Conservation (phyloP, 92 coral and sea anemone species). For the Chrysogorgia sp. region DNA sequence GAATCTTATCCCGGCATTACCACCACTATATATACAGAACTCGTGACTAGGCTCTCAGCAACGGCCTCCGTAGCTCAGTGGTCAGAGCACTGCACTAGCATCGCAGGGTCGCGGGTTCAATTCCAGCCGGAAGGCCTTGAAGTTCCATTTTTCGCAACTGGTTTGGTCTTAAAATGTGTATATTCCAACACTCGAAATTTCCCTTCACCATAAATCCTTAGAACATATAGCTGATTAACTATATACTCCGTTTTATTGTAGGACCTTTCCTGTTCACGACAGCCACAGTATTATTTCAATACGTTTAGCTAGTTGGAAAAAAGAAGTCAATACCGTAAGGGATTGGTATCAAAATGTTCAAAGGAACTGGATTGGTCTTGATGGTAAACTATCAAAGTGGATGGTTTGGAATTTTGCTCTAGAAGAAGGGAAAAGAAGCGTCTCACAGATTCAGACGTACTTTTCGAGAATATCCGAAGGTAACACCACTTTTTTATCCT, state of each 20-base stretch:
- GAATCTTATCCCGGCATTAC: too few species aligned
- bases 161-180: too few species aligned
- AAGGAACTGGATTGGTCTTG: slow-evolving; percentile 77
- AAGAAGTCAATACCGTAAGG: slow-evolving; percentile 72
- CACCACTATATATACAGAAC: too few species aligned
- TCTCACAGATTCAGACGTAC: slow-evolving; percentile 86
- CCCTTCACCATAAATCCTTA: too few species aligned
- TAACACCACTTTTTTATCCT: slow-evolving; percentile 32
- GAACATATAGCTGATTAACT: too few species aligned
- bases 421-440: slow-evolving; percentile 80
- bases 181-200: too few species aligned
- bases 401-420: slow-evolving; percentile 93
- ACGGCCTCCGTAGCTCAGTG: too few species aligned
- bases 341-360: slow-evolving; percentile 70
- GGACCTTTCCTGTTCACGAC: slow-evolving; percentile 91
- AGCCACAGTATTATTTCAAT: slow-evolving; percentile 93
- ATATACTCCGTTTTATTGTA: slow-evolving; percentile 25
- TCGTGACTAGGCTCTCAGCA: too few species aligned
- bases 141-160: too few species aligned
- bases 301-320: slow-evolving; percentile 90
- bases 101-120: too few species aligned
- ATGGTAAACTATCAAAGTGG: slow-evolving; percentile 98
- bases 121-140: too few species aligned
- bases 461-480: slow-evolving; percentile 81
- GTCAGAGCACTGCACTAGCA: too few species aligned